phyloP scores from a whole-genome alignment of 2,888 invertebrate genomes.

The Sesamia inferens region DNA sequence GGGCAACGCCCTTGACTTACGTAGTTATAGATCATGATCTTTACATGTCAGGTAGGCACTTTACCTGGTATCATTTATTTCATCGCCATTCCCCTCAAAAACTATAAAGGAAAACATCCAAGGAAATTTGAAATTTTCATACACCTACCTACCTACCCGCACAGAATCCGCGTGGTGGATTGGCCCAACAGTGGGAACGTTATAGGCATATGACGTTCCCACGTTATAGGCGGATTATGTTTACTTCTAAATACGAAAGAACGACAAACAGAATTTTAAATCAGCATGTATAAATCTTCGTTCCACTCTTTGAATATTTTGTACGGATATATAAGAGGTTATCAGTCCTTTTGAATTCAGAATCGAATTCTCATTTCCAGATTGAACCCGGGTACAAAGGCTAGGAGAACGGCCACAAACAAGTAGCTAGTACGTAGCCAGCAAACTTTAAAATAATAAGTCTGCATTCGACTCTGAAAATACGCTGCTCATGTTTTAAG shows the following conservation, averaged over 20 bases:
- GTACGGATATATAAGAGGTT: conserved; percentile 19
- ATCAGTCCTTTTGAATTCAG: conserved; percentile 14
- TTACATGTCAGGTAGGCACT: neutral
- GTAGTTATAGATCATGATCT: neutral
- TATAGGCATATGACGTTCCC: too few species aligned
- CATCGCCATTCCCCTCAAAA: neutral
- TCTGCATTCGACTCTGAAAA: neutral
- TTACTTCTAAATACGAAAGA: neutral
- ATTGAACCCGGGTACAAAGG: conserved; percentile 25
- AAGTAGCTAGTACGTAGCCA: conserved; percentile 13
- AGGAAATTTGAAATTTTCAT: neutral
- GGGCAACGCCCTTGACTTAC: too few species aligned
- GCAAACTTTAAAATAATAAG: conserved; percentile 34
- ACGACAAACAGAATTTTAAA: neutral
- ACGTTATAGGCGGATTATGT: neutral
- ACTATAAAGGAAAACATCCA: neutral
- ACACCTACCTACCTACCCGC: neutral
- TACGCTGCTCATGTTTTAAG: neutral
- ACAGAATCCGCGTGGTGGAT: neutral
- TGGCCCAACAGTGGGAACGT: too few species aligned
- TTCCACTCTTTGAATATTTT: conserved; percentile 4
- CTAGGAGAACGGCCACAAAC: conserved; percentile 11
- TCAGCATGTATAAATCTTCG: neutral
- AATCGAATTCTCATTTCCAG: conserved; percentile 14
- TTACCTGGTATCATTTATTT: neutral